Evolutionary conservation across 1,140 invertebrate species (phyloP).

Genomic region (Tyrophagus putrescentiae): DNA sequence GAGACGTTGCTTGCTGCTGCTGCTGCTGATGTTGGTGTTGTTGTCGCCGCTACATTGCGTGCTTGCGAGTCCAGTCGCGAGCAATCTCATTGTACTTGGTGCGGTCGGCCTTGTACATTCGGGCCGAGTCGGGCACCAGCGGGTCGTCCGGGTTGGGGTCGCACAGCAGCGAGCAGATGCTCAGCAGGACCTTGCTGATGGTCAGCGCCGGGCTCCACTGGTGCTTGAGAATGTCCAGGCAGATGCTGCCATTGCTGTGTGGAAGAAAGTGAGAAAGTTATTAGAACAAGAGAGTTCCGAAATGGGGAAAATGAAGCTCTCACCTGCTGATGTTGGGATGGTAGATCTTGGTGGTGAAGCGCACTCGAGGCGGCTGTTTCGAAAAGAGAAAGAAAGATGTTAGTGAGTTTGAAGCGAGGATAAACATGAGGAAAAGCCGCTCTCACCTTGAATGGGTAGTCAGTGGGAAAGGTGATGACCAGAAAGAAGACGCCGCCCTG

Average conservation of each 20-base stretch:
- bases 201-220: slow-evolving; percentile 90
- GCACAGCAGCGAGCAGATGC: slow-evolving; percentile 84
- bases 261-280: too few species aligned
- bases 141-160: slow-evolving; percentile 79
- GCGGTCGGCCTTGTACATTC: slow-evolving; percentile 40
- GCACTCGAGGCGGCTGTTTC: slow-evolving; percentile 93
- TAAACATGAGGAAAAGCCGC: background rate
- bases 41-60: too few species aligned
- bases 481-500: slow-evolving; percentile 89
- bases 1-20: too few species aligned
- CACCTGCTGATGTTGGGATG: slow-evolving; percentile 94
- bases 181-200: slow-evolving; percentile 82
- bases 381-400: slow-evolving; percentile 75
- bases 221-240: slow-evolving; percentile 84
- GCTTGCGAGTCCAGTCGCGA: slow-evolving; percentile 97
- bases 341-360: slow-evolving; percentile 87
- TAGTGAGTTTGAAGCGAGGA: background rate
- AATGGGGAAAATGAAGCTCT: too few species aligned
- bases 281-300: too few species aligned
- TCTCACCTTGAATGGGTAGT: slow-evolving; percentile 63
- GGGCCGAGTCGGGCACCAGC: slow-evolving; percentile 41
- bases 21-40: too few species aligned
- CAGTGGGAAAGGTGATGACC: slow-evolving; percentile 85
- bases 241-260: slow-evolving; percentile 90
- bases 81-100: slow-evolving; percentile 85